Evolutionary conservation across 1,140 invertebrate genomes (phyloP).

Genomic region (Cydia strobilella): DNA sequence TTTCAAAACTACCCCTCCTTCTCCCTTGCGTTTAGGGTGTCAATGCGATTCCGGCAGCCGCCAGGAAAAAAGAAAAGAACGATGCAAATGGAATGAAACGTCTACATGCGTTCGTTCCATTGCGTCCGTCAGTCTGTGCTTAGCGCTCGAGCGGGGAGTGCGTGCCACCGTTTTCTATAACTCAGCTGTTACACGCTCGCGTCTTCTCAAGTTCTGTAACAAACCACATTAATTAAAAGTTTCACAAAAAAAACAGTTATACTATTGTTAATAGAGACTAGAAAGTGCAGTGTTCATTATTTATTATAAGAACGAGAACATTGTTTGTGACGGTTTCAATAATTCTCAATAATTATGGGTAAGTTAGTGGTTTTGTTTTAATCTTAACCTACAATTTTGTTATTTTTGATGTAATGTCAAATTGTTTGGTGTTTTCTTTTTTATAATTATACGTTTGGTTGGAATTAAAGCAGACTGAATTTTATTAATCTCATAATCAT

Average conservation of each 20-base stretch:
- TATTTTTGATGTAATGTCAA: neutral
- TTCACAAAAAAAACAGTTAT: constrained; percentile 26
- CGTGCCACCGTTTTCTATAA: constrained; percentile 43
- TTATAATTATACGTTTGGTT: neutral
- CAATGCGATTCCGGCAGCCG: constrained; percentile 27
- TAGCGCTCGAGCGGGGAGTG: constrained; percentile 48
- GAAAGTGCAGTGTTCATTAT: constrained; percentile 53
- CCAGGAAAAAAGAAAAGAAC: constrained; percentile 34
- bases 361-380: constrained; percentile 43
- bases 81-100: constrained; percentile 48
- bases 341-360: constrained; percentile 57
- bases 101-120: constrained; percentile 29
- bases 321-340: constrained; percentile 42
- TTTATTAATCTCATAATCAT: too few relatives aligned
- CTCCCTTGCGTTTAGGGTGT: constrained; percentile 18
- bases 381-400: constrained; percentile 10
- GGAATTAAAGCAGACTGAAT: neutral
- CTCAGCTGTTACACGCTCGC: constrained; percentile 55
- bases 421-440: neutral
- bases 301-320: constrained; percentile 33
- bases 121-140: constrained; percentile 50
- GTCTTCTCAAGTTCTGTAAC: constrained; percentile 45
- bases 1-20: neutral
- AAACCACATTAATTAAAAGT: constrained; percentile 30
- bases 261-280: constrained; percentile 46